These are phyloP conservation scores for Gnathonemus longibarbis DNA, from an alignment of 2,113 vertebrate genomes.

Conservation along the genomic window DNA sequence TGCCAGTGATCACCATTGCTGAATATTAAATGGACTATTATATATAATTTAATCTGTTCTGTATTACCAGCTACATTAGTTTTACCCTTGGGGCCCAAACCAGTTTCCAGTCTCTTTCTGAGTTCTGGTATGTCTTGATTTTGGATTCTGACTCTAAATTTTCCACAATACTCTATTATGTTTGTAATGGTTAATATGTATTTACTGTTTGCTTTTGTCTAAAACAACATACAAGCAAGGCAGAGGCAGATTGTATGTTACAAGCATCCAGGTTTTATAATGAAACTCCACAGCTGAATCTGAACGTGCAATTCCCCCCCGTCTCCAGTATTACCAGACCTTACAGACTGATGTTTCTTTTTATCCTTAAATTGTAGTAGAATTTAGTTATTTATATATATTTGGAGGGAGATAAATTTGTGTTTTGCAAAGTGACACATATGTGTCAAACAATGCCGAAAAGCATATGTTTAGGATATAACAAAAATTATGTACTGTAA, in stretches of 20 bases:
- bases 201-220: neutral
- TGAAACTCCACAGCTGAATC: neutral
- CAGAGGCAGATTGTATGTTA: neutral
- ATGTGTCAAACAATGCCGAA: no score
- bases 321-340: neutral
- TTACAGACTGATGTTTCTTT: neutral
- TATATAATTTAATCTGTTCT: neutral
- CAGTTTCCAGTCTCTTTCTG: neutral
- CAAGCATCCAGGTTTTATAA: neutral
- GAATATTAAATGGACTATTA: neutral
- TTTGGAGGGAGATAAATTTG: no score
- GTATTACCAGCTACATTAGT: neutral
- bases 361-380: neutral
- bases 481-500: neutral
- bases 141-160: neutral
- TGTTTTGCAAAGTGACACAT: no score
- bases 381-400: no score
- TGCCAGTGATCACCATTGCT: neutral
- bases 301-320: neutral
- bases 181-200: neutral
- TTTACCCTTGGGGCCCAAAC: neutral
- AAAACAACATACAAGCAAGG: neutral
- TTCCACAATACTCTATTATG: neutral
- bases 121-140: neutral
- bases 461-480: neutral